Percentiles rank a stretch among this genome's conserved stretches.
These are phyloP conservation scores for Melanargia galathea DNA, from an alignment of 2,888 invertebrate species.

Conservation along the genomic window DNA sequence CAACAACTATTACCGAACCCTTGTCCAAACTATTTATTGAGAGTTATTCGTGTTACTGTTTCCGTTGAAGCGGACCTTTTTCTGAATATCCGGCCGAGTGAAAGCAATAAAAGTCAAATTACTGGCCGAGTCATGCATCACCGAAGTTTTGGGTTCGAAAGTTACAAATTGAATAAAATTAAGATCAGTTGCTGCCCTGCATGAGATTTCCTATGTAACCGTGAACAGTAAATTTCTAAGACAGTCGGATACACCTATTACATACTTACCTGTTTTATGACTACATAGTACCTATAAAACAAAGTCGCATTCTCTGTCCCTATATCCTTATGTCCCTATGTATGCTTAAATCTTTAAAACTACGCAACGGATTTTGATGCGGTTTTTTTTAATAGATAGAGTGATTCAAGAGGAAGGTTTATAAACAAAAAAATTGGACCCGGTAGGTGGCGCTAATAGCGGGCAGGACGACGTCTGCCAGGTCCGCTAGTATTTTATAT, in stretches of 20 bases:
- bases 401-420: no score
- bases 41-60: constrained; percentile 39
- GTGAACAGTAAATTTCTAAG: neutral
- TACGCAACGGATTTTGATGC: no score
- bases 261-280: no score
- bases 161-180: constrained; percentile 80
- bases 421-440: no score
- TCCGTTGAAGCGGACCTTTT: constrained; percentile 58
- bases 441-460: no score
- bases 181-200: constrained; percentile 50
- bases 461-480: no score
- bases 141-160: constrained; percentile 75
- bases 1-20: constrained; percentile 24
- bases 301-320: no score
- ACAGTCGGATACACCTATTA: neutral
- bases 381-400: no score
- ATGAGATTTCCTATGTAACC: neutral
- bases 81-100: constrained; percentile 37
- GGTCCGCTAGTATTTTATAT: no score
- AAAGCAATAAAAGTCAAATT: constrained; percentile 79
- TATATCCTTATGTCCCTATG: no score
- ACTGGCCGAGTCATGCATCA: constrained; percentile 76
- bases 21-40: constrained; percentile 24
- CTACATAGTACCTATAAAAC: no score
- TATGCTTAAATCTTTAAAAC: no score